Evolutionary conservation across 2,888 invertebrate species (phyloP), one percentile per base, ranked within the genome.

Genomic region (Metalampra italica): DNA sequence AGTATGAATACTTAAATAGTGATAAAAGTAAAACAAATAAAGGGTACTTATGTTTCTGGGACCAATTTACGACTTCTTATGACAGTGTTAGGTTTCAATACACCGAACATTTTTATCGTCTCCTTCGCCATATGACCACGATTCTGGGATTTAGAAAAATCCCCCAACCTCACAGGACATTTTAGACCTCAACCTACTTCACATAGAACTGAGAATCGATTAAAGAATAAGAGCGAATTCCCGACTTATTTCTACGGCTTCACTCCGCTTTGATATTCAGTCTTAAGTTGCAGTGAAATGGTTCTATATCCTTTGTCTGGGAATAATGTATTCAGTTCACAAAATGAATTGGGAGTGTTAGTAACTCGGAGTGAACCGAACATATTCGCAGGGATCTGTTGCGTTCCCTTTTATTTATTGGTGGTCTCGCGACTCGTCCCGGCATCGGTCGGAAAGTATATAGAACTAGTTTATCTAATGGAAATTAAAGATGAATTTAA

Each of bases 341-440:
- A 87, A 88, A 88, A 89, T 89, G 88, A 89, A 89, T 89, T 88
- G 87, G 82, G 83, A 84, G 82, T 85, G 87, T 88, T 88, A 87
- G 84, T 87, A 88, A 87, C 86, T 89, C 81, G 63, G 82, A 85
- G 84, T 83, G 89, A 87, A 86, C 79, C 76, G 85, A 89, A 88
- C 88, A 88, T 87, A 88, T 89, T 89, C 86, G 79, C 72, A 62
- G 78, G 81, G 83, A 88, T 88, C 87, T 88, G 86, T 87, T 85
- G 85, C 83, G 79, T 76, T 78, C 74, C 77, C 71, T 74, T 82
- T 82, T 45, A 45, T 82, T 82, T 45, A 45, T 45, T 49, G 22
- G 22, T 22, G 22, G 22, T 22, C 22, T 22, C 2, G 22, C 5
- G 22, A 22, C 22, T 2, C 22, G 22, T 2, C 22, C 11, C 7